A percentile compares a stretch with the other conserved stretches of the same genome.
Conservation (phyloP, 2,888 invertebrate species). For the Muscina levida region DNA sequence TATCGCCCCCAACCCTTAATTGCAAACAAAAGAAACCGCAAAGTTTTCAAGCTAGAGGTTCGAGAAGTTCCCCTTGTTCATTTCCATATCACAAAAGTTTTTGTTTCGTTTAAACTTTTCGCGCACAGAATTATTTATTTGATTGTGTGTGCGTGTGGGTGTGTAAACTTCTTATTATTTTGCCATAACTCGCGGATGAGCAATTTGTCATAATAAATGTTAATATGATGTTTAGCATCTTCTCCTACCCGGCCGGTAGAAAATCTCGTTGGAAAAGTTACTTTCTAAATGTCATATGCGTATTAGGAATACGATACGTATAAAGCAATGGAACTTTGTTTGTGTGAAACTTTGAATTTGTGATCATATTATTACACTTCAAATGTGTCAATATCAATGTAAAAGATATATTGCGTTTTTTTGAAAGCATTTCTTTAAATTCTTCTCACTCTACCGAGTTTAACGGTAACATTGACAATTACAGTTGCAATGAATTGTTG, state of each 20-base stretch:
- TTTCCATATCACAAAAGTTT: too few relatives aligned
- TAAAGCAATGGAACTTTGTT: background rate
- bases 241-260: background rate
- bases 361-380: conserved; percentile 38
- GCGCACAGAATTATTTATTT: background rate
- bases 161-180: background rate
- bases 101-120: too few relatives aligned
- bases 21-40: too few relatives aligned
- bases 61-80: too few relatives aligned
- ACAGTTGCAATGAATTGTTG: too few relatives aligned
- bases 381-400: conserved; percentile 51
- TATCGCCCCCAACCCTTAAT: too few relatives aligned
- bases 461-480: too few relatives aligned
- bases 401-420: too few relatives aligned
- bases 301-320: background rate
- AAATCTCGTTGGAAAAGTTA: background rate
- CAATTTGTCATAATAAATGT: background rate
- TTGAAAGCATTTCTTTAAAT: too few relatives aligned
- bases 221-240: background rate
- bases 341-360: conserved; percentile 6
- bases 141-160: background rate
- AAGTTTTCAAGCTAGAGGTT: too few relatives aligned
- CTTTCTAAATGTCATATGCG: background rate
- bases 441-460: too few relatives aligned
- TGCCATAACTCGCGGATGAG: background rate